Evolutionary conservation across 2,797 vertebrate species (phyloP).

Genomic region (Rallus crepitans): DNA sequence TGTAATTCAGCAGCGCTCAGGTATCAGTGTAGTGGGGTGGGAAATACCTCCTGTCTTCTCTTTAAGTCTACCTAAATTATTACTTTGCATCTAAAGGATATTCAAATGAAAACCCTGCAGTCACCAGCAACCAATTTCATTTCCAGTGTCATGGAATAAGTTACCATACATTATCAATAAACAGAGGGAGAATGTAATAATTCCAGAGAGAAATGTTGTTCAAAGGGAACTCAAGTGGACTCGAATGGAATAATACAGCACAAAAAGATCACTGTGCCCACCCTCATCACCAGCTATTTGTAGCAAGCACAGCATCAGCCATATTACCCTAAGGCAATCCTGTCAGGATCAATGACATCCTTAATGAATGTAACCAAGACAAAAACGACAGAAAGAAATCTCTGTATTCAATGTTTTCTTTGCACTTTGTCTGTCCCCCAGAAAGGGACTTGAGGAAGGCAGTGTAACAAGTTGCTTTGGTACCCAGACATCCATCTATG

Average conservation of each 20-base stretch:
- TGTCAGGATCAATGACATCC: constrained; percentile 38
- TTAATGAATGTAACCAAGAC: constrained; percentile 45
- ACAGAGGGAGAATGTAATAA: not conserved
- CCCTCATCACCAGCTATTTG: constrained; percentile 14
- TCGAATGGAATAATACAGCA: constrained; percentile 3
- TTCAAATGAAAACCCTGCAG: not conserved
- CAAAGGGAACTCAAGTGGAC: constrained; percentile 2
- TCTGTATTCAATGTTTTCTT: not conserved
- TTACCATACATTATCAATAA: not conserved
- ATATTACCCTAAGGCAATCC: not conserved
- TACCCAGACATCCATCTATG: not conserved
- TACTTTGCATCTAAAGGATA: not conserved
- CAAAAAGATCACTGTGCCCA: not conserved
- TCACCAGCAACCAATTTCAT: not conserved
- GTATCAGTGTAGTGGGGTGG: not conserved
- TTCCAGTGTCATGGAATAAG: not conserved
- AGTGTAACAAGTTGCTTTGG: not conserved
- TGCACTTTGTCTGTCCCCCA: fast-evolving
- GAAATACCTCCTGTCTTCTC: not conserved
- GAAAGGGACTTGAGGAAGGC: not conserved
- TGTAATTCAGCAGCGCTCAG: not conserved
- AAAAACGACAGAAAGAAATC: not conserved
- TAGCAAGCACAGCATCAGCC: not conserved
- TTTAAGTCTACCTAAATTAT: not conserved
- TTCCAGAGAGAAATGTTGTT: not conserved